Percentiles rank a stretch among this genome's conserved stretches.
These are phyloP conservation scores for Rhinoraja longicauda DNA, from an alignment of 2,797 vertebrate genomes.

Conservation along the genomic window DNA sequence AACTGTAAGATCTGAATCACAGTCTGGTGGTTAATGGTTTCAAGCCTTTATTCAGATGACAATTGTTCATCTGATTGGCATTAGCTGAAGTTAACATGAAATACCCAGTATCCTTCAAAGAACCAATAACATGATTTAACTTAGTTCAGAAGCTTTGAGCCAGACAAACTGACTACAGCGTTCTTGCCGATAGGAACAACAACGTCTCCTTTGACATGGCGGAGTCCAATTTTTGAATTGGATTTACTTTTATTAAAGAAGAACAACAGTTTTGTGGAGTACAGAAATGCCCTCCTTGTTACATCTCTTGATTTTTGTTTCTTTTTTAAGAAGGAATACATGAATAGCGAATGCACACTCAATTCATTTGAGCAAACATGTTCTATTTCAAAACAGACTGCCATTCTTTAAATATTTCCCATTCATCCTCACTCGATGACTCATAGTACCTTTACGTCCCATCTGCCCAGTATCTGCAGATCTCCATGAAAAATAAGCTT, in stretches of 20 bases:
- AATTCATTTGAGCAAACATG: background rate
- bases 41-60: background rate
- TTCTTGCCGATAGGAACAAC: slow-evolving; percentile 10
- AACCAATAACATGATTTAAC: background rate
- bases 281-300: background rate
- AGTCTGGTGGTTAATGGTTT: background rate
- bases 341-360: background rate
- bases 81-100: background rate
- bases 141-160: slow-evolving; percentile 21
- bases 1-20: background rate
- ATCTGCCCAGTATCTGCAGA: background rate
- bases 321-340: background rate
- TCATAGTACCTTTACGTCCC: background rate
- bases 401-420: background rate
- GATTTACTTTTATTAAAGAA: background rate
- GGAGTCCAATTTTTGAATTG: background rate
- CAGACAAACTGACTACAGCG: background rate
- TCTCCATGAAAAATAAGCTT: background rate
- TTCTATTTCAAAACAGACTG: background rate
- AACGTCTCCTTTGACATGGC: background rate
- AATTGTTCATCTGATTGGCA: background rate
- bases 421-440: background rate
- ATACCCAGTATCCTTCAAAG: slow-evolving; percentile 16
- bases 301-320: background rate
- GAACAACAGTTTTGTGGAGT: background rate